Evolutionary conservation across 1,140 invertebrate species (phyloP).

Genomic region (Antheraea pernyi): DNA sequence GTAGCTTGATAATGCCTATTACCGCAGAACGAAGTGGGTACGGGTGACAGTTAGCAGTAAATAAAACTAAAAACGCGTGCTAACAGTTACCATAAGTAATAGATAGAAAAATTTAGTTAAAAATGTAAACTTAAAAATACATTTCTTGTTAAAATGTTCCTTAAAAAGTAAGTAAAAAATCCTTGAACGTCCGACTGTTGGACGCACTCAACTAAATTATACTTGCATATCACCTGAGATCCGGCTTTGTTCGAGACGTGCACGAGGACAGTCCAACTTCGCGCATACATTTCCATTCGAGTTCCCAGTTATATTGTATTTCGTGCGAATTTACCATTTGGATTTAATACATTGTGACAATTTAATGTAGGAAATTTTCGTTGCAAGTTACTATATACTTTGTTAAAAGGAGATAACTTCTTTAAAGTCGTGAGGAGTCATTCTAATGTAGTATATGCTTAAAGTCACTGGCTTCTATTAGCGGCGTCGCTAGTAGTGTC

Average conservation of each 20-base stretch:
- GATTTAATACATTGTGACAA: background rate
- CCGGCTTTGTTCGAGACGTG: conserved; percentile 6
- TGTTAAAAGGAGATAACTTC: background rate
- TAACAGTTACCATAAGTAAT: too few species aligned
- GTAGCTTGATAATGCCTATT: too few species aligned
- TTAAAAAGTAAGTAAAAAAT: conserved; percentile 2
- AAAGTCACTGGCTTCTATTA: too few species aligned
- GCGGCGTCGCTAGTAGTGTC: too few species aligned
- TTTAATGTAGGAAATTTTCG: background rate
- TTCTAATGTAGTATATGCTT: too few species aligned
- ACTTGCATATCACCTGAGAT: conserved; percentile 14
- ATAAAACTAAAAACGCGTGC: too few species aligned
- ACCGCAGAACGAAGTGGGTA: too few species aligned
- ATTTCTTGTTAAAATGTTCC: background rate
- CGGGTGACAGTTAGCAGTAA: too few species aligned
- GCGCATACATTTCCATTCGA: conserved; percentile 6
- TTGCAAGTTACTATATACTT: background rate
- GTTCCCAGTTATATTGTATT: background rate
- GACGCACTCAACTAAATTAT: conserved; percentile 13
- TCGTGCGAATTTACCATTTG: conserved; percentile 2
- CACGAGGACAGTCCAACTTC: conserved; percentile 3
- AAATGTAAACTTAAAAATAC: background rate
- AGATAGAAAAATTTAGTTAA: too few species aligned
- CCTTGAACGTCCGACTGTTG: conserved; percentile 1
- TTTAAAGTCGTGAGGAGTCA: too few species aligned